Conservation (phyloP, 2,113 vertebrate genomes). For the Morone chrysops region DNA sequence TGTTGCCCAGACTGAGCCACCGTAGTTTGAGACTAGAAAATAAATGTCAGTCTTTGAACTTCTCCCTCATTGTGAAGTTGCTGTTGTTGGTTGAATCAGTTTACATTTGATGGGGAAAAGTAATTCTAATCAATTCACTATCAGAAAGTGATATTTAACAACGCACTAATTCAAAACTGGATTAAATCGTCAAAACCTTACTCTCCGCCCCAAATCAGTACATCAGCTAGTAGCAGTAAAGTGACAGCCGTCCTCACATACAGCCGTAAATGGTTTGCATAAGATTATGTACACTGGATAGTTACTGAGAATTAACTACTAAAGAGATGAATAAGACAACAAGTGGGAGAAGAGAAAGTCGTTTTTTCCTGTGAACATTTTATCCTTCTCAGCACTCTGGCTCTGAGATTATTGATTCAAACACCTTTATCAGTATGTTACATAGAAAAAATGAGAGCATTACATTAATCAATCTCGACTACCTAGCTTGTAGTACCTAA, state of each 20-base stretch:
- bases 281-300: constrained; percentile 57
- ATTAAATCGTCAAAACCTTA: neutral
- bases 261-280: constrained; percentile 56
- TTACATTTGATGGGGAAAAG: constrained; percentile 8
- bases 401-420: constrained; percentile 13
- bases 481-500: constrained; percentile 20
- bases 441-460: constrained; percentile 38
- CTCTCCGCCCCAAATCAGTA: neutral
- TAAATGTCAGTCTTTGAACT: neutral
- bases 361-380: constrained; percentile 21
- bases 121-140: constrained; percentile 2
- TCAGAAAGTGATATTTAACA: constrained; percentile 13
- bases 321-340: constrained; percentile 28
- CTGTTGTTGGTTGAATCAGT: constrained; percentile 38
- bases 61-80: constrained; percentile 4
- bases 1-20: neutral
- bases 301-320: constrained; percentile 11
- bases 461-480: constrained; percentile 23
- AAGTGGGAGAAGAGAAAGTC: constrained; percentile 3
- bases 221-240: constrained; percentile 2
- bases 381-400: constrained; percentile 6
- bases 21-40: neutral
- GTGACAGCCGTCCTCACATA: constrained; percentile 17
- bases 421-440: constrained; percentile 37
- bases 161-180: constrained; percentile 9